A percentile compares a stretch with the other conserved stretches of the same genome.
Evolutionary conservation across 2,888 invertebrate genomes (phyloP).

Genomic region (Neoitamus cyanurus): DNA sequence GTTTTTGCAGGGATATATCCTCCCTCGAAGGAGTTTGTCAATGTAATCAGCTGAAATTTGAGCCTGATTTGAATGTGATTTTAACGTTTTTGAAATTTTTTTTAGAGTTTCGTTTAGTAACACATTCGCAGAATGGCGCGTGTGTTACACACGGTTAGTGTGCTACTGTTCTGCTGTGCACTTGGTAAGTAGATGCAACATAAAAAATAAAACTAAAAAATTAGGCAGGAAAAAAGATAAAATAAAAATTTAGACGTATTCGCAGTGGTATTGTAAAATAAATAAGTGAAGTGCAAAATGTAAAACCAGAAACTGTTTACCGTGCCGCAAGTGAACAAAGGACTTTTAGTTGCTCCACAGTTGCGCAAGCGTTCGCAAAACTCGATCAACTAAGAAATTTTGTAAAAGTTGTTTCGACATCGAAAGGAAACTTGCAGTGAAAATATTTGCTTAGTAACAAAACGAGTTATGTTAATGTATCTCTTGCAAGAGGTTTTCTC

Average conservation of each 20-base stretch:
- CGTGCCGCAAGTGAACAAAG: conserved; percentile 20
- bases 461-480: conserved; percentile 30
- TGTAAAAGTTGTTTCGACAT: conserved; percentile 38
- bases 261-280: neutral
- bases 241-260: neutral
- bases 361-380: conserved; percentile 26
- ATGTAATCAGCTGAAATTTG: neutral
- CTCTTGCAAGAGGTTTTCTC: neutral
- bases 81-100: conserved; percentile 28
- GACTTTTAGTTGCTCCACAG: neutral
- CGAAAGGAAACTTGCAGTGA: conserved; percentile 38
- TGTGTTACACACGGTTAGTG: conserved; percentile 63
- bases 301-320: neutral
- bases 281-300: neutral
- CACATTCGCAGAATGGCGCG: conserved; percentile 64
- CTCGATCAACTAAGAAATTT: conserved; percentile 15
- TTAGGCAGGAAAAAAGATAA: neutral
- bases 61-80: neutral
- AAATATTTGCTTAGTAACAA: conserved; percentile 37
- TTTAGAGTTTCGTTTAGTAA: conserved; percentile 54
- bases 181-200: conserved; percentile 60
- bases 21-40: neutral
- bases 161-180: conserved; percentile 62
- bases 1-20: neutral
- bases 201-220: neutral